Evolutionary conservation across 2,888 invertebrate genomes (phyloP), one percentile per base, ranked within the genome.

Genomic region (Agriopis marginaria): DNA sequence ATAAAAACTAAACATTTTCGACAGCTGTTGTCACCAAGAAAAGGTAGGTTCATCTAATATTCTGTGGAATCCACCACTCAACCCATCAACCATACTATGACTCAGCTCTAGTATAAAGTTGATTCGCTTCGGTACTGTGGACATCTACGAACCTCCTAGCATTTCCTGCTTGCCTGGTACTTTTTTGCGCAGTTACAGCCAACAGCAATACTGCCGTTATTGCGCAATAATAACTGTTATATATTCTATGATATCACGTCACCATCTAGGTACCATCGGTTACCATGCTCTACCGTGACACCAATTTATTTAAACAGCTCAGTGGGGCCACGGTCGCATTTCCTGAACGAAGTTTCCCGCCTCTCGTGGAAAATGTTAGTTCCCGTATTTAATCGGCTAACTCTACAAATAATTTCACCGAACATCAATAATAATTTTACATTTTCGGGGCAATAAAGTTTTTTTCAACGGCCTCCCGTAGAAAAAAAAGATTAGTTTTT

Each of bases 151-250:
- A 54, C 39, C 54, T 39, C 54, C 39, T 39, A 54, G n/a, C 54
- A n/a, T 54, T 54, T 54, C 54, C 54, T 54, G 54, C n/a, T 8
- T n/a, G 39, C 39, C 54, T 54, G 51, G 51, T 51, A 32, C 51
- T 32, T 51, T 51, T 51, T 32, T 51, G 32, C 3, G 51, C 51
- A 51, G 23, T 32, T 23, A 23, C 17, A 23, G 17, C 17, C 17
- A 11, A 23, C 51, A 51, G 17, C 51, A 11, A 51, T 6, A 51
- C 17, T 8, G 12, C 51, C 7, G 50, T 32, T 32, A 51, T 51
- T 51, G 51, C 32, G 51, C 23, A 51, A n/a, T 5, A 10, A 32
- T 32, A 51, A 32, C 23, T 51, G 17, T 51, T 10, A 32, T 32
- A 1, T 17, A 50, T 32, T 51, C 23, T 51, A 51, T 17, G 51